Percentiles rank a stretch among this genome's conserved stretches.
Evolutionary conservation across 2,888 invertebrate genomes (phyloP).

Genomic region (Zaprionus obscuricornis): DNA sequence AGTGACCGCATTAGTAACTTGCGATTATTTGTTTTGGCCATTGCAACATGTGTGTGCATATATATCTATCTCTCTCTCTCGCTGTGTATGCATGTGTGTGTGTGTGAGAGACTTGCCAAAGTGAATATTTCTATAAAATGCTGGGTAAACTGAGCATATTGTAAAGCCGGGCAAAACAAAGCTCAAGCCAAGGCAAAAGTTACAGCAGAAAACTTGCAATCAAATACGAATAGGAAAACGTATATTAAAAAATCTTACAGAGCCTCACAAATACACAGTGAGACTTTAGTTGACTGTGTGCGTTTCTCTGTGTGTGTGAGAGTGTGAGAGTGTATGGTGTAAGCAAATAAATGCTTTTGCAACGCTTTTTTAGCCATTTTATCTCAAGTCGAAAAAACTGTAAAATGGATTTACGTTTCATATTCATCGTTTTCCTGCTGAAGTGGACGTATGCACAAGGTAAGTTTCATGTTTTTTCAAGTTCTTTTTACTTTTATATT

Average conservation of each 20-base stretch:
- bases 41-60: slow-evolving; percentile 22
- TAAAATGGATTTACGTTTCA: slow-evolving; percentile 81
- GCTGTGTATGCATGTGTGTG: slow-evolving; percentile 10
- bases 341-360: slow-evolving; percentile 76
- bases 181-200: slow-evolving; percentile 23
- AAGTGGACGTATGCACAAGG: slow-evolving; percentile 81
- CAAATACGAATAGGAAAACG: slow-evolving; percentile 35
- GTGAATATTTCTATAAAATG: slow-evolving; percentile 26
- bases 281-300: slow-evolving; percentile 27
- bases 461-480: slow-evolving; percentile 58
- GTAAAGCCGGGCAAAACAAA: slow-evolving; percentile 28
- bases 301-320: slow-evolving; percentile 21
- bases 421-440: slow-evolving; percentile 81
- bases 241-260: slow-evolving; percentile 18
- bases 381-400: slow-evolving; percentile 72
- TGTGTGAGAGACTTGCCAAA: slow-evolving; percentile 5
- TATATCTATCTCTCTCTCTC: too few relatives aligned
- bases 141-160: slow-evolving; percentile 12
- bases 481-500: too few relatives aligned
- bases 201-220: slow-evolving; percentile 48
- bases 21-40: slow-evolving; percentile 31
- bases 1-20: slow-evolving; percentile 45
- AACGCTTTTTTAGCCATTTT: slow-evolving; percentile 75
- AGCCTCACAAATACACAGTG: slow-evolving; percentile 21
- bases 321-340: slow-evolving; percentile 35